phyloP scores from a whole-genome alignment of 2,113 vertebrate genomes.

The Isichthys henryi region DNA sequence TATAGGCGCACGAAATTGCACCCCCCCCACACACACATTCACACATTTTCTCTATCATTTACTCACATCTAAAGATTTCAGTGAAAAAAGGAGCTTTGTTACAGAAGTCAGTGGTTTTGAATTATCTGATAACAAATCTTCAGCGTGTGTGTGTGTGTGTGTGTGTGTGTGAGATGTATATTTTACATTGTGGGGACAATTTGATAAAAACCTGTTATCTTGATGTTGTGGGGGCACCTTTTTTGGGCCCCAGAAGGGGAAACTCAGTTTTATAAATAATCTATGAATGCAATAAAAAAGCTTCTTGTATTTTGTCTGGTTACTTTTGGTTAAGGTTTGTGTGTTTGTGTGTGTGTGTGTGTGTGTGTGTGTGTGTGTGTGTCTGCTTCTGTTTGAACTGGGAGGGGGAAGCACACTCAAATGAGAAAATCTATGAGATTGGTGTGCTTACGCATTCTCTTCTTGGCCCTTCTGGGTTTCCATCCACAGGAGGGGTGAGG shows the following conservation, averaged over 20 bases:
- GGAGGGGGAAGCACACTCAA: too few relatives aligned
- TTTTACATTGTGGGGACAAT: too few relatives aligned
- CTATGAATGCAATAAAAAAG: not conserved
- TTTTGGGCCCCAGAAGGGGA: too few relatives aligned
- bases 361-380: conserved; percentile 19
- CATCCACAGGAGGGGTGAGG: not conserved
- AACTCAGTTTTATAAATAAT: not conserved
- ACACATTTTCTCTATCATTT: conserved; percentile 52
- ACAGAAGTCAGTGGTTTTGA: conserved; percentile 37
- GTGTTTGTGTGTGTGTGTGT: too few relatives aligned
- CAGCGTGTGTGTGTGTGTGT: conserved; percentile 4
- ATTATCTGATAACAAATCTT: conserved; percentile 39
- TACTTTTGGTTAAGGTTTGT: not conserved
- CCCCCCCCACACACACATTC: conserved; percentile 17
- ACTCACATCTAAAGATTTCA: conserved; percentile 54
- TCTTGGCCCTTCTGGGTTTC: not conserved
- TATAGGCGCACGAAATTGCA: conserved; percentile 36
- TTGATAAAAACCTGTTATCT: too few relatives aligned
- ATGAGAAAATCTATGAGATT: conserved; percentile 3
- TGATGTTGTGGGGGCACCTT: too few relatives aligned
- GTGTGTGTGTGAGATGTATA: conserved; percentile 14
- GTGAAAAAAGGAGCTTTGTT: conserved; percentile 29
- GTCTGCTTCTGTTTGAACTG: not conserved
- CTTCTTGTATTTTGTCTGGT: not conserved
- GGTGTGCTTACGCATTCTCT: not conserved